Conservation (phyloP, 2,797 vertebrate genomes). For the Amphiprion clarkii region DNA sequence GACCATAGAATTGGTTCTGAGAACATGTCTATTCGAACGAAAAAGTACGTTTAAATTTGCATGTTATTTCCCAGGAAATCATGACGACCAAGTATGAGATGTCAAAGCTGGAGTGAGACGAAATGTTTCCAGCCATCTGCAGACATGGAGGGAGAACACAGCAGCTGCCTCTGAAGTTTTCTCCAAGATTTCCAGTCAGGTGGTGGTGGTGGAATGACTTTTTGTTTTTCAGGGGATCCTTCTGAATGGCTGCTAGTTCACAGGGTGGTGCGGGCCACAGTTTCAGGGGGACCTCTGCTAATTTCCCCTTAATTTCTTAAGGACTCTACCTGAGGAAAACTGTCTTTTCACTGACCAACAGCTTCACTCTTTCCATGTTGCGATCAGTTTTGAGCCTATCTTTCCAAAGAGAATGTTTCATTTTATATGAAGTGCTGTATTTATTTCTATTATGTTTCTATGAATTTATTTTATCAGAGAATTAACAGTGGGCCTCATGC, state of each 20-base stretch:
- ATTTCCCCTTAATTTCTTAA: slow-evolving; percentile 35
- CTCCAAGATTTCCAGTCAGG: slow-evolving; percentile 35
- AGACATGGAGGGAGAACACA: slow-evolving; percentile 23
- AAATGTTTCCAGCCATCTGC: slow-evolving; percentile 9
- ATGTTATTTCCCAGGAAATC: slow-evolving; percentile 86
- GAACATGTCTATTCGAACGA: slow-evolving; percentile 1
- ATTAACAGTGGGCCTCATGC: slow-evolving; percentile 50
- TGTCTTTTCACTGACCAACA: slow-evolving; percentile 47
- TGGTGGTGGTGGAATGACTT: slow-evolving; percentile 46
- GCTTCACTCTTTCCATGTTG: slow-evolving; percentile 38
- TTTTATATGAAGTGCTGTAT: slow-evolving; percentile 68
- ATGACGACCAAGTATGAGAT: slow-evolving; percentile 93
- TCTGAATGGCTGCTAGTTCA: slow-evolving; percentile 17
- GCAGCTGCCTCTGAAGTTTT: slow-evolving; percentile 38
- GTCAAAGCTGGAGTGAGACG: slow-evolving; percentile 90
- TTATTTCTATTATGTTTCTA: slow-evolving; percentile 62
- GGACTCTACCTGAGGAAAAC: slow-evolving; percentile 35
- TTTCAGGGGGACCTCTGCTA: slow-evolving; percentile 31
- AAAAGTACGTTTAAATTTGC: neutral
- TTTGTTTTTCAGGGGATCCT: slow-evolving; percentile 39
- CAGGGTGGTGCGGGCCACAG: slow-evolving; percentile 24
- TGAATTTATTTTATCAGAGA: slow-evolving; percentile 41
- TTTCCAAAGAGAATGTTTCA: slow-evolving; percentile 77
- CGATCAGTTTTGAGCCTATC: slow-evolving; percentile 65
- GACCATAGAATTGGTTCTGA: neutral